Percentiles rank a stretch among this genome's conserved stretches.
Conservation (phyloP, 2,797 vertebrate genomes). For the Darevskia mixta region DNA sequence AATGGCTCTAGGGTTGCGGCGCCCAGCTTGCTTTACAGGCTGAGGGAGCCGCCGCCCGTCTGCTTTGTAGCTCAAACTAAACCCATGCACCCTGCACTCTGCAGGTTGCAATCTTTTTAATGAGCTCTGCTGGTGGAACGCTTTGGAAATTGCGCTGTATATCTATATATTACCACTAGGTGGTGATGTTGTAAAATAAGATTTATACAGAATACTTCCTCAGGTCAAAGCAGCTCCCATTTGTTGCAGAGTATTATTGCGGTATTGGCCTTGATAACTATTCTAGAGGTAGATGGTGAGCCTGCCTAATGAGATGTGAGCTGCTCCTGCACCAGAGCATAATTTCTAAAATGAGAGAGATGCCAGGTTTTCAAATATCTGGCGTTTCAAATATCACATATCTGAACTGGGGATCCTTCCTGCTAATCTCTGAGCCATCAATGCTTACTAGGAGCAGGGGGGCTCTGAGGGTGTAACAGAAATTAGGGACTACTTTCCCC, state of each 20-base stretch:
- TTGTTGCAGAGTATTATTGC: background rate
- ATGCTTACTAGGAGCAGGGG: background rate
- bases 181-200: slow-evolving; percentile 57
- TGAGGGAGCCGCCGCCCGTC: too few relatives aligned
- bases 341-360: background rate
- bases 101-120: background rate
- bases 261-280: background rate
- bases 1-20: too few relatives aligned
- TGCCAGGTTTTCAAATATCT: background rate
- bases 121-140: background rate
- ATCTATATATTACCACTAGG: slow-evolving; percentile 50
- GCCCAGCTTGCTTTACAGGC: too few relatives aligned
- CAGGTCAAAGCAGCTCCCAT: background rate
- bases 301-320: background rate
- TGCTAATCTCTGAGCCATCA: background rate
- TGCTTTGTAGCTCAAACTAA: too few relatives aligned
- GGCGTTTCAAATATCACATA: background rate
- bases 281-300: background rate
- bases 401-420: background rate
- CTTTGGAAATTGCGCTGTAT: background rate
- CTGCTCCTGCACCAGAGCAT: background rate
- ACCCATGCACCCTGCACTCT: background rate
- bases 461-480: background rate
- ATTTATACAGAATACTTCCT: background rate
- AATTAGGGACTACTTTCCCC: background rate